phyloP scores from a whole-genome alignment of 2,113 vertebrate species.

The Galbula dea region DNA sequence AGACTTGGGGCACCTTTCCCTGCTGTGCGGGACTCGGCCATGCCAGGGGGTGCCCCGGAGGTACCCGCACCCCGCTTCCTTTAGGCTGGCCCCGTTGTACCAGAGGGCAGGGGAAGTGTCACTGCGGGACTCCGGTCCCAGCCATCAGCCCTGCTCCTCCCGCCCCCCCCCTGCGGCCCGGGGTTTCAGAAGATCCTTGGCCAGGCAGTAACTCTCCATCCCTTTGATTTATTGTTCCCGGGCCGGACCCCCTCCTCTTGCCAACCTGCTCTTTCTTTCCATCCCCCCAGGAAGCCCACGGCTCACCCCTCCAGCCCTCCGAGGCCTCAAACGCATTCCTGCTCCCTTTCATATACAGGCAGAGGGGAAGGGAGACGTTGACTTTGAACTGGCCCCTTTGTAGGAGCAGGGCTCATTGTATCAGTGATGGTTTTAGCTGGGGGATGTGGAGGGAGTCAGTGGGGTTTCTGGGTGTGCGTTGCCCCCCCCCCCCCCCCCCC shows the following conservation, averaged over 20 bases:
- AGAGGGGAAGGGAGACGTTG: conserved; percentile 45
- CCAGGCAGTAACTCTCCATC: conserved; percentile 6
- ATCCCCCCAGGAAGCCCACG: conserved; percentile 35
- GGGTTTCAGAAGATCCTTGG: background rate
- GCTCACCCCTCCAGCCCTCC: background rate
- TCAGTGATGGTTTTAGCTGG: conserved; percentile 35
- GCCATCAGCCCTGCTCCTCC: conserved; percentile 37
- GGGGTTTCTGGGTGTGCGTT: conserved; percentile 9
- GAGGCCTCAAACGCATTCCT: conserved; percentile 51
- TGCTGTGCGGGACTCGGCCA: accelerated
- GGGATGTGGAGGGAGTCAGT: conserved; percentile 43
- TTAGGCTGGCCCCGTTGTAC: background rate
- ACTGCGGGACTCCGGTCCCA: conserved; percentile 13
- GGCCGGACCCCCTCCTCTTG: background rate
- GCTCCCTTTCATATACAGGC: conserved; percentile 58
- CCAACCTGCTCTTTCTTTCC: conserved; percentile 35
- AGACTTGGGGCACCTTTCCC: background rate
- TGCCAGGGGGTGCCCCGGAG: background rate
- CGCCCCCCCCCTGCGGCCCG: background rate
- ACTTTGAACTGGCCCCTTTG: conserved; percentile 68
- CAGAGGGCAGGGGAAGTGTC: conserved; percentile 42
- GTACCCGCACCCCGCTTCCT: background rate
- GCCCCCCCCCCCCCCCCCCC: too few species aligned
- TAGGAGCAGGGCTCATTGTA: conserved; percentile 30
- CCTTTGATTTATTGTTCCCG: conserved; percentile 42